Percentiles rank a stretch among this genome's conserved stretches.
These are phyloP conservation scores for Mnemiopsis leidyi DNA, from an alignment of 37 sponge, comb jelly and placozoan genomes.

Conservation along the genomic window DNA sequence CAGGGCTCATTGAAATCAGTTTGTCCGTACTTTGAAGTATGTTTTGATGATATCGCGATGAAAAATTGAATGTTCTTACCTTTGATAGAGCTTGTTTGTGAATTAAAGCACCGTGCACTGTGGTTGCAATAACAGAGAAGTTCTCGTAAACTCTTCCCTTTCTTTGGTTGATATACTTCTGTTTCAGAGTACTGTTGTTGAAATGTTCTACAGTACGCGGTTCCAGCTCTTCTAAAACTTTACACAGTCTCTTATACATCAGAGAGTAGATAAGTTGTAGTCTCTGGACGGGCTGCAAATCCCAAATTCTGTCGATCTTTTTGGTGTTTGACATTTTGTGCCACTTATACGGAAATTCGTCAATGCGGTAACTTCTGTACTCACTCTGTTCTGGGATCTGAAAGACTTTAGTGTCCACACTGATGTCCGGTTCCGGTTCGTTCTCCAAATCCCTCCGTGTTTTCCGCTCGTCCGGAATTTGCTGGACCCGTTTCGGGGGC, in stretches of 20 bases:
- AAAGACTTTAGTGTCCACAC: background rate
- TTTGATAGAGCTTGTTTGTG: conserved; percentile 49
- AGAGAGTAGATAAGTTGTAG: conserved; percentile 21
- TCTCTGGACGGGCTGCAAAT: conserved; percentile 1
- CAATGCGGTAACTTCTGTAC: background rate
- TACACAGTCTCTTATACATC: background rate
- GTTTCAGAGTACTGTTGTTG: background rate
- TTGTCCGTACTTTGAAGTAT: too few species aligned
- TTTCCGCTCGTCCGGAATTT: conserved; percentile 24
- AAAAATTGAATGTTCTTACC: too few species aligned
- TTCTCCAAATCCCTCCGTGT: background rate
- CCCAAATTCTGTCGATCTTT: background rate
- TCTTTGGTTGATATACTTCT: conserved; percentile 4
- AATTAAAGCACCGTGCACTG: conserved; percentile 36
- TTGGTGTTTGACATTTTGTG: background rate
- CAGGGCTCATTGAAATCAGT: too few species aligned
- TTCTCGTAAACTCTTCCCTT: background rate
- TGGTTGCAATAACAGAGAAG: conserved; percentile 16
- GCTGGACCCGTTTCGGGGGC: background rate
- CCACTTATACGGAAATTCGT: conserved; percentile 28
- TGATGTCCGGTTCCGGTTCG: conserved; percentile 4
- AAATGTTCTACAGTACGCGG: background rate
- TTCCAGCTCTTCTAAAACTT: background rate
- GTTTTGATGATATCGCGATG: too few species aligned
- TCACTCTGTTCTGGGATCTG: background rate